These are phyloP conservation scores for Apoda limacodes DNA, from an alignment of 2,888 invertebrate species.

Conservation along the genomic window DNA sequence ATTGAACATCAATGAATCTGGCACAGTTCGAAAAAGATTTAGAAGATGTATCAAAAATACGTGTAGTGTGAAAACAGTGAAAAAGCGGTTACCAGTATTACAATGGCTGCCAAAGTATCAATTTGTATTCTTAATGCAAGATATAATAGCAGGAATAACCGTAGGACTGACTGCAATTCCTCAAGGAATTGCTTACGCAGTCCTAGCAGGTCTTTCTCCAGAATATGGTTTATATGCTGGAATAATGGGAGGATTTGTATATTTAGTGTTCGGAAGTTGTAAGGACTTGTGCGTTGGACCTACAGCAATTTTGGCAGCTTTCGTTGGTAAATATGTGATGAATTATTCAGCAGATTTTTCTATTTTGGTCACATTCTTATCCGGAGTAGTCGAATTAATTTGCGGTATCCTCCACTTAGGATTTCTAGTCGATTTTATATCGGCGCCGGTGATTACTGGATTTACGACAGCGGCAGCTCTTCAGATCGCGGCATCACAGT, in stretches of 20 bases:
- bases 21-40: not conserved
- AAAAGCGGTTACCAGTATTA: not conserved
- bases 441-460: constrained; percentile 84
- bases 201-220: constrained; percentile 77
- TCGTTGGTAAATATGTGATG: not conserved
- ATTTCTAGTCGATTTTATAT: constrained; percentile 87
- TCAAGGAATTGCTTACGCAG: constrained; percentile 86
- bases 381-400: constrained; percentile 34
- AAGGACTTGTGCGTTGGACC: constrained; percentile 78
- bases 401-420: constrained; percentile 83
- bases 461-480: constrained; percentile 89
- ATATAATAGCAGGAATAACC: constrained; percentile 87
- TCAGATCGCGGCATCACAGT: constrained; percentile 85
- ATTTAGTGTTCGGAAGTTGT: constrained; percentile 87
- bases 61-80: not conserved
- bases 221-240: constrained; percentile 91
- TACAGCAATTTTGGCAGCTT: not conserved
- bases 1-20: too few relatives aligned
- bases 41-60: not conserved
- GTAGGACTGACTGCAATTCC: constrained; percentile 86
- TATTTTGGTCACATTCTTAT: not conserved
- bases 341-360: not conserved
- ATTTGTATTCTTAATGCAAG: constrained; percentile 74
- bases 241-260: constrained; percentile 90
- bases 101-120: not conserved